Base-by-base conservation (phyloP, 1,140 invertebrate species). In the Mactra quadrangularis region DNA sequence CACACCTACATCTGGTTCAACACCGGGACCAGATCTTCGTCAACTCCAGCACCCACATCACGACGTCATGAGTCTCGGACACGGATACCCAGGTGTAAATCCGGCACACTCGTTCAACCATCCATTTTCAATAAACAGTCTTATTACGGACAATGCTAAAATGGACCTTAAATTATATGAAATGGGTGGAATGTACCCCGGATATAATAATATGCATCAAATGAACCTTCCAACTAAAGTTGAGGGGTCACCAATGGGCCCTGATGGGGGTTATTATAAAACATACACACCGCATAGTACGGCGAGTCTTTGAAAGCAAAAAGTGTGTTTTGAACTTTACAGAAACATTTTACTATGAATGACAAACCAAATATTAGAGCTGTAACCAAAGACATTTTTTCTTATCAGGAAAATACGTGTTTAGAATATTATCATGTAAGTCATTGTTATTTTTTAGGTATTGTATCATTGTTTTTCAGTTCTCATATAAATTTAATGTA, bases 91-190 rank as follows among this genome's bases (percentile, higher is more conserved):
- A 77, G 78, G 78, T 52, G 85, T 90, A 35, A 87, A 87, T 82
- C 85, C 88, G 29, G 79, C 88, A 55, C 89, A 91, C 85, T 91
- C 90, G 11, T 91, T 91, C 86, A 93, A 93, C 81, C 96, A 98
- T 92, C 97, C 98, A 0, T 99, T 98, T 93, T 97, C 97, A 91
- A 98, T 99, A 89, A 93, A 89, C 79, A 93, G 89, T 88, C 87
- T 93, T 75, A 92, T 93, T 76, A 92, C 89, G 11, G 90, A 91
- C 62, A 86, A 84, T 72, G 84, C 76, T 71, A 92, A 92, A 87
- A 87, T 92, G 85, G 92, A 92, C 87, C 85, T 92, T 85, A 92
- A 93, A 88, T 87, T 91, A 81, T 89, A 92, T 47, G 87, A 89
- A 74, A 90, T 90, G 87, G 87, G 89, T 52, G 86, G 87, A n/a